Evolutionary conservation across 1,140 invertebrate species (phyloP), one percentile per base, ranked within the genome.

Genomic region (Tetranychus cinnabarinus): DNA sequence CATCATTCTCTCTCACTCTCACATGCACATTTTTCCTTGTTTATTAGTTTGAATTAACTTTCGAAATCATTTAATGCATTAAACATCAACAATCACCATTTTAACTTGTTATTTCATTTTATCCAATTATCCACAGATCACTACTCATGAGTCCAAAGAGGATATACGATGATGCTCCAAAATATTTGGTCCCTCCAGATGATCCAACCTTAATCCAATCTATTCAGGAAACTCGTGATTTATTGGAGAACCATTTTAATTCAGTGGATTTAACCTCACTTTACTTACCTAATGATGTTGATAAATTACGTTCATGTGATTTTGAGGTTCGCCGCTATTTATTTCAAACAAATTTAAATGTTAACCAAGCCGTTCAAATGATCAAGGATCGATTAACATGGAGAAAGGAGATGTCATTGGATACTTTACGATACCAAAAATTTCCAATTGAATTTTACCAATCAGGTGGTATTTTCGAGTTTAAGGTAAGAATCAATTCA

Each of bases 371-470:
- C 2, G 13, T 46, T 2, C 37, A 59, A 31, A 46, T 47, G 58
- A 33, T 59, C 15, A 59, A 48, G 36, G 45, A 59, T 5, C 33
- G 39, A 37, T n/a, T 59, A 4, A 35, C 39, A 34, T 59, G 58
- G 58, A n/a, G 58, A n/a, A 59, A 59, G 34, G 46, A 46, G 6
- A 59, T 59, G 23, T 23, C 23, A 4, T 45, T 59, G 2, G 58
- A 59, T 36, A 34, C 15, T 46, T 23, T 36, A 8, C 1, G 33
- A 35, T n/a, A 15, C 0, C 12, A 33, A 10, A 45, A 36, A 34
- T 59, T 59, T 46, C 58, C 58, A n/a, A 45, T 46, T 45, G 58
- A 59, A 59, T 59, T 59, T 33, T 59, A 59, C 36, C 15, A 52
- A 33, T 52, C 50, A 4, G 50, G 50, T n/a, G 31, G 50, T n/a